phyloP scores from a whole-genome alignment of 2,113 vertebrate species.

The western clawed frog (Xenopus tropicalis) region DNA sequence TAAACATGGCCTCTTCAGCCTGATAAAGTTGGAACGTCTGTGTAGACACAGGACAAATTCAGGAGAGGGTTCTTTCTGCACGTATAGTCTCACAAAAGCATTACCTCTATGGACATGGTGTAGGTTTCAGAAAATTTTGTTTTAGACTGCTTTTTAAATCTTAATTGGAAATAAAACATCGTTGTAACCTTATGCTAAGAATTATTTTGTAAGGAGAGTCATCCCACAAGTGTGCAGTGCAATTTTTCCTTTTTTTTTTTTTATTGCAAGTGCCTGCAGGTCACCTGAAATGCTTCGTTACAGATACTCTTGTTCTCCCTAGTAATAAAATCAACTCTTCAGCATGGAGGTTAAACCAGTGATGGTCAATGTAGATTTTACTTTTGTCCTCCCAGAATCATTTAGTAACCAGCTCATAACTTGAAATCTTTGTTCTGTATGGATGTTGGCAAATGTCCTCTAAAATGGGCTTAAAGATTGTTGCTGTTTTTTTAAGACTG shows the following conservation, averaged over 20 bases:
- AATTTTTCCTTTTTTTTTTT: neutral
- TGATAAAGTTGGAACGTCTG: conserved; percentile 49
- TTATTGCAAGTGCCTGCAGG: conserved; percentile 56
- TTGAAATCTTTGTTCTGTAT: neutral
- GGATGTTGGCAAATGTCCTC: conserved; percentile 12
- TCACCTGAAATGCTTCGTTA: conserved; percentile 53
- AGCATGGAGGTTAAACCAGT: conserved; percentile 28
- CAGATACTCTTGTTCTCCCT: conserved; percentile 47
- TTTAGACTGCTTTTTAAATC: conserved; percentile 56
- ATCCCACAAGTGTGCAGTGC: neutral
- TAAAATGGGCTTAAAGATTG: neutral
- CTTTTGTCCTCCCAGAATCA: conserved; percentile 22
- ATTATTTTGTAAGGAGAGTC: conserved; percentile 47
- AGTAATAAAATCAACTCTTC: neutral
- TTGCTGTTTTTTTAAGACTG: neutral
- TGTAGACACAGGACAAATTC: conserved; percentile 47
- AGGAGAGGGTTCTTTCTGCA: conserved; percentile 51
- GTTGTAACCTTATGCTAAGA: conserved; percentile 47
- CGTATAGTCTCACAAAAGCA: conserved; percentile 48
- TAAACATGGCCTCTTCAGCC: conserved; percentile 57
- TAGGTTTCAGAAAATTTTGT: conserved; percentile 47
- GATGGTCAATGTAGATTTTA: conserved; percentile 45
- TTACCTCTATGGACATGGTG: conserved; percentile 54
- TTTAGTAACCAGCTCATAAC: conserved; percentile 1
- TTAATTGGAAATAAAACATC: conserved; percentile 46